Evolutionary conservation across 2,888 invertebrate genomes (phyloP).

Genomic region (Epinotia bilunana): DNA sequence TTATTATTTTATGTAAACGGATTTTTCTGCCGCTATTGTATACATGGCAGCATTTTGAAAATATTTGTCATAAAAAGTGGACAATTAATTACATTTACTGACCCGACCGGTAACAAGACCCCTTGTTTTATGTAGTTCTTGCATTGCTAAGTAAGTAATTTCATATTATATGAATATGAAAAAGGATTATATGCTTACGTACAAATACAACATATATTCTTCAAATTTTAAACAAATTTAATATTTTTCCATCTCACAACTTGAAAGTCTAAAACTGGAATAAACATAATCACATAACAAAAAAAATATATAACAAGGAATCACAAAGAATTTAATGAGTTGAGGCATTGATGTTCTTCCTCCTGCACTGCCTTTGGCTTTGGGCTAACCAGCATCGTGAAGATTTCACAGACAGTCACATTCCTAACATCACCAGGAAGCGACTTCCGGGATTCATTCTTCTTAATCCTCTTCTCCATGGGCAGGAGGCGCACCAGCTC

Average conservation of each 20-base stretch:
- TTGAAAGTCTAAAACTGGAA: neutral
- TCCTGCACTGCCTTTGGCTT: constrained; percentile 7
- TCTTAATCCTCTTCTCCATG: constrained; percentile 18
- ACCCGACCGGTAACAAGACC: too few species aligned
- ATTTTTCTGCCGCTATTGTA: neutral
- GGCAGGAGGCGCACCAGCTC: constrained; percentile 59
- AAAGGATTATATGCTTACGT: too few species aligned
- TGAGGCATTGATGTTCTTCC: constrained; percentile 18
- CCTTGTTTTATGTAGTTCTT: too few species aligned
- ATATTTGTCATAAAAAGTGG: neutral
- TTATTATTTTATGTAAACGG: constrained; percentile 10
- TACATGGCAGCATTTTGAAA: neutral
- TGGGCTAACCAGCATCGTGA: constrained; percentile 26
- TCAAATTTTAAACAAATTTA: neutral
- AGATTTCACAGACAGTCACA: constrained; percentile 27
- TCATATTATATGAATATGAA: too few species aligned
- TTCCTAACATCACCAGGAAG: constrained; percentile 16
- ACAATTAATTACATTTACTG: neutral
- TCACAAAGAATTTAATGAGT: neutral
- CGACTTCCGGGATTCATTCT: constrained; percentile 5
- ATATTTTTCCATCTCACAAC: neutral
- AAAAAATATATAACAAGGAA: neutral
- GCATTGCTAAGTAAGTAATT: too few species aligned
- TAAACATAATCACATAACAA: neutral
- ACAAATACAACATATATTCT: neutral